Base-by-base conservation (phyloP, 2,888 invertebrate species). In the Scelioninae gen. 1 region DNA sequence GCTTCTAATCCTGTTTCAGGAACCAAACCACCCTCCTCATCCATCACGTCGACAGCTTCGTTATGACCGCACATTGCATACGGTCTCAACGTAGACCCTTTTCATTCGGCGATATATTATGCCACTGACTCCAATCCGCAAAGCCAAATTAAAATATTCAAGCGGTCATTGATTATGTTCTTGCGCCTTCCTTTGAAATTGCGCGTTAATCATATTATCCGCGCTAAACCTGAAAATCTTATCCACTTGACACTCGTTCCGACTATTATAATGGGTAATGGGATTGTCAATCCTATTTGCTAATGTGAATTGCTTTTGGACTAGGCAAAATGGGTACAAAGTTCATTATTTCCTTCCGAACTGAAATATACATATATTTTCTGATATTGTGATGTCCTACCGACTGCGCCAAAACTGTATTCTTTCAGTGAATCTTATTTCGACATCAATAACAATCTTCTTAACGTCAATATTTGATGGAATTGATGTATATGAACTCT, bases 1-100 rank as follows among this genome's bases (percentile, higher is more conserved):
- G 76, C 81, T 84, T 87, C 86, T 87, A 87, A 84, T 85, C 84
- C 84, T 84, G 86, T 85, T 87, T 87, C 86, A 85, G 88, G 87
- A 87, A 85, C 87, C 86, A 84, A 83, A 80, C 79, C 83, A 82
- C 84, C 69, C 86, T 86, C 87, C 89, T 90, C 90, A 90, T 91
- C 90, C 88, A 90, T 91, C 91, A 91, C 87, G 89, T 88, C 89
- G 90, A 90, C 91, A 89, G 90, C 89, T 91, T 91, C 91, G 91
- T 90, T 90, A 91, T 90, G 88, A 90, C 89, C 89, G 85, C 90
- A 89, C 87, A 88, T 88, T 87, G 88, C 88, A 86, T 83, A 86
- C 85, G 82, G 85, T 86, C 86, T 86, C 85, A 87, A 84, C 88
- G 63, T 84, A 86, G 87, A 89, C 86, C 89, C 88, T 89, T 83